These are phyloP conservation scores for Nebria brevicollis DNA, from an alignment of 2,888 invertebrate genomes.

Conservation along the genomic window DNA sequence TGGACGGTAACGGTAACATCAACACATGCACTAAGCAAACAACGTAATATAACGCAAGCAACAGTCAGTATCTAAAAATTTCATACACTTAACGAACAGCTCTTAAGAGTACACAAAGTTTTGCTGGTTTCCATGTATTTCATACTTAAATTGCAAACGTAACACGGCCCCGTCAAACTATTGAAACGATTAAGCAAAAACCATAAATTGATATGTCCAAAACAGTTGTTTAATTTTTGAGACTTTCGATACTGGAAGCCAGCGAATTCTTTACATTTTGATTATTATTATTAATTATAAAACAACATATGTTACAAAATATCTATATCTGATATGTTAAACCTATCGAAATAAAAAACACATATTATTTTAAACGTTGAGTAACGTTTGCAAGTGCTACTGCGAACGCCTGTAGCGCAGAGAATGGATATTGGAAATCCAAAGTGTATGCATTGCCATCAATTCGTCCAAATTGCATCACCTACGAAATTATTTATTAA, in stretches of 20 bases:
- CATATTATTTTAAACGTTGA: conserved; percentile 85
- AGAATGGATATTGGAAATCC: conserved; percentile 99
- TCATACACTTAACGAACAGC: not conserved
- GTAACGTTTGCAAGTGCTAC: conserved; percentile 97
- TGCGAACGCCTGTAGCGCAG: conserved; percentile 97
- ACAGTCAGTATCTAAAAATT: not conserved
- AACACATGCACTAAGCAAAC: conserved; percentile 45
- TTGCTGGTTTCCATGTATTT: not conserved
- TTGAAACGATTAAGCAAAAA: too few species aligned
- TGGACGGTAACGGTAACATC: conserved; percentile 47
- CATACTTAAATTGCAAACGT: too few species aligned
- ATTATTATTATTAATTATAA: not conserved
- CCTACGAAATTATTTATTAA: conserved; percentile 68
- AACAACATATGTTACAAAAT: conserved; percentile 6
- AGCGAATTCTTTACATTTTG: not conserved
- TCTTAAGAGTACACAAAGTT: not conserved
- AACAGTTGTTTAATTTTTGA: not conserved
- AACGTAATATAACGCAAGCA: conserved; percentile 40
- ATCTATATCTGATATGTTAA: conserved; percentile 1
- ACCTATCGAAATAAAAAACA: not conserved
- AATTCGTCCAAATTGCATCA: conserved; percentile 99
- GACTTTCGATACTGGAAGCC: not conserved
- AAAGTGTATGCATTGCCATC: conserved; percentile 98
- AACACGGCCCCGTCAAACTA: too few species aligned
- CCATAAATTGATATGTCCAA: too few species aligned